phyloP scores from a whole-genome alignment of 1,140 invertebrate species.

The Pygmarrhopalites habei region DNA sequence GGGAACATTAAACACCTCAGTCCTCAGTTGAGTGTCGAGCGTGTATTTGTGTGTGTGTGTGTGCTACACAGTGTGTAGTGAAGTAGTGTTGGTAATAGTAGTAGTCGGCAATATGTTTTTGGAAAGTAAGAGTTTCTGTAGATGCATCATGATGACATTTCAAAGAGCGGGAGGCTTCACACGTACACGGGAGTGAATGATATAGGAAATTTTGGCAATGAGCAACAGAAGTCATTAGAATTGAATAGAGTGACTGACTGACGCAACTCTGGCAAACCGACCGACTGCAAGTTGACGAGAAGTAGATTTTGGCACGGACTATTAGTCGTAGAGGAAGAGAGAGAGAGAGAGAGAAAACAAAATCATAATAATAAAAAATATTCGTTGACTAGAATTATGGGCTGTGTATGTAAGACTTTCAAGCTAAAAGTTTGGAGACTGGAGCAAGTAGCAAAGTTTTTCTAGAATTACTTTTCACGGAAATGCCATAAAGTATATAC shows the following conservation, averaged over 20 bases:
- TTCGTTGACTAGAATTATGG: neutral
- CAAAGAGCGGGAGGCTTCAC: too few relatives aligned
- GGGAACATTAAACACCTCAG: too few relatives aligned
- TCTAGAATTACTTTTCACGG: neutral
- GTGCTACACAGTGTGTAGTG: too few relatives aligned
- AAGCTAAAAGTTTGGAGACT: neutral
- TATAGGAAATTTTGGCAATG: constrained; percentile 17
- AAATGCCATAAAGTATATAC: neutral
- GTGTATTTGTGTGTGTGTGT: too few relatives aligned
- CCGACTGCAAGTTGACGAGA: constrained; percentile 16
- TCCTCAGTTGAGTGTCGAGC: too few relatives aligned
- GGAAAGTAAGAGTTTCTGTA: too few relatives aligned
- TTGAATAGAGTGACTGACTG: constrained; percentile 13
- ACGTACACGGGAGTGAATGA: neutral
- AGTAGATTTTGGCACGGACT: constrained; percentile 18
- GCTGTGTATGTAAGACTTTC: neutral
- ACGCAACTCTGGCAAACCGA: constrained; percentile 12
- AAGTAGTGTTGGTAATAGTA: too few relatives aligned
- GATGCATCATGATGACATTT: too few relatives aligned
- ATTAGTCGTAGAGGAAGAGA: neutral
- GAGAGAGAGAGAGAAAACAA: neutral
- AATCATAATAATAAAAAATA: neutral
- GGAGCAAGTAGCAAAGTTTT: neutral
- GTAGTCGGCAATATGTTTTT: too few relatives aligned
- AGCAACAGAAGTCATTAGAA: constrained; percentile 22